These are phyloP conservation scores for Dromococcyx pavoninus DNA, from an alignment of 2,797 vertebrate genomes.

Conservation along the genomic window DNA sequence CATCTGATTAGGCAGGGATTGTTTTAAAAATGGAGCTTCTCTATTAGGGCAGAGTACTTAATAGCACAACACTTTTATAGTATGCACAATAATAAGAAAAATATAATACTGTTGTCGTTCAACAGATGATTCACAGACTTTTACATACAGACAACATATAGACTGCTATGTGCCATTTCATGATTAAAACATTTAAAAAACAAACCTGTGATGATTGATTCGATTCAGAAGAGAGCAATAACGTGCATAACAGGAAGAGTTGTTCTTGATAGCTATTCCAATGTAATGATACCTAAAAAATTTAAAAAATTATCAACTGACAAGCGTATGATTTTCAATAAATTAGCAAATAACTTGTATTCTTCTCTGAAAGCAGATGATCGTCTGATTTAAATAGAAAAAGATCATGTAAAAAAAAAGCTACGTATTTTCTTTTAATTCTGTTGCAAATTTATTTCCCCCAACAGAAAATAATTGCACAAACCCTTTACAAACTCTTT, in stretches of 20 bases:
- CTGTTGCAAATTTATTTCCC: neutral
- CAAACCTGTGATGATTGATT: constrained; percentile 64
- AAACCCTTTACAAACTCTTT: neutral
- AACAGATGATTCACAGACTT: neutral
- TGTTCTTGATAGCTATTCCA: constrained; percentile 72
- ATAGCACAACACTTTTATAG: neutral
- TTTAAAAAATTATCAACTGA: neutral
- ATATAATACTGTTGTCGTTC: neutral
- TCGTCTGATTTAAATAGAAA: neutral
- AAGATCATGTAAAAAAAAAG: neutral
- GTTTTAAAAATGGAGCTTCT: neutral
- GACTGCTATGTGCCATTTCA: neutral
- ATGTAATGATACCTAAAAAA: constrained; percentile 71
- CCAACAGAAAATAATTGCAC: neutral
- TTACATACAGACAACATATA: neutral
- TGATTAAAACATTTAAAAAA: neutral
- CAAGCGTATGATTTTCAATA: neutral
- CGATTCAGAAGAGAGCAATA: constrained; percentile 66
- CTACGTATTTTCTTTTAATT: neutral
- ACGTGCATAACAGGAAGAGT: constrained; percentile 66
- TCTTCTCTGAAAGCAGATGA: neutral
- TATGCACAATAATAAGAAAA: neutral
- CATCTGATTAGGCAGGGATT: neutral
- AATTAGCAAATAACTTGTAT: neutral
- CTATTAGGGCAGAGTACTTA: neutral